phyloP scores from a whole-genome alignment of 2,797 vertebrate species.

The Champsocephalus gunnari region DNA sequence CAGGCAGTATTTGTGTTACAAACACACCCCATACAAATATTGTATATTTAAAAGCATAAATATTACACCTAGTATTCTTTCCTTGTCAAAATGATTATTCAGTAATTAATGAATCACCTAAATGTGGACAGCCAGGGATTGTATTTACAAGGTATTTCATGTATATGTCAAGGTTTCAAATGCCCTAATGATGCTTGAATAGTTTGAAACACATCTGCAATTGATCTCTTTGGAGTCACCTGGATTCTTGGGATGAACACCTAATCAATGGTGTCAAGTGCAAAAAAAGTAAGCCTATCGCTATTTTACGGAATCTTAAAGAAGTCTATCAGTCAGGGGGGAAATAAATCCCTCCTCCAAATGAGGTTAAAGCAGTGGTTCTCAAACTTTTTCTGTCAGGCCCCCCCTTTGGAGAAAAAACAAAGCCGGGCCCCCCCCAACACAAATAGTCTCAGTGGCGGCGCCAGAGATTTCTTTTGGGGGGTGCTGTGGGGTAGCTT shows the following conservation, averaged over 20 bases:
- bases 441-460: too few relatives aligned
- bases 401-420: too few relatives aligned
- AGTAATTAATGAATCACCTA: not conserved
- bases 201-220: not conserved
- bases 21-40: not conserved
- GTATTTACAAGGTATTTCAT: not conserved
- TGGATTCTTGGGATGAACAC: not conserved
- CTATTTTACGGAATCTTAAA: not conserved
- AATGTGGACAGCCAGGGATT: not conserved
- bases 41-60: not conserved
- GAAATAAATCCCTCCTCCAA: not conserved
- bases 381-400: too few relatives aligned
- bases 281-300: not conserved
- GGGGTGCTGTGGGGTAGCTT: too few relatives aligned
- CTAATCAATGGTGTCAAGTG: not conserved
- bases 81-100: not conserved
- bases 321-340: too few relatives aligned
- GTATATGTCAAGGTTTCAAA: slow-evolving; percentile 1
- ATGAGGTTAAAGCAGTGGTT: not conserved
- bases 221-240: not conserved
- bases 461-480: too few relatives aligned
- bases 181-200: not conserved
- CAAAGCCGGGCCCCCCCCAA: too few relatives aligned
- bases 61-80: not conserved
- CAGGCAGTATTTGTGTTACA: slow-evolving; percentile 16